phyloP scores from a whole-genome alignment of 2,888 invertebrate species.

The Gandaritis pyraliata region DNA sequence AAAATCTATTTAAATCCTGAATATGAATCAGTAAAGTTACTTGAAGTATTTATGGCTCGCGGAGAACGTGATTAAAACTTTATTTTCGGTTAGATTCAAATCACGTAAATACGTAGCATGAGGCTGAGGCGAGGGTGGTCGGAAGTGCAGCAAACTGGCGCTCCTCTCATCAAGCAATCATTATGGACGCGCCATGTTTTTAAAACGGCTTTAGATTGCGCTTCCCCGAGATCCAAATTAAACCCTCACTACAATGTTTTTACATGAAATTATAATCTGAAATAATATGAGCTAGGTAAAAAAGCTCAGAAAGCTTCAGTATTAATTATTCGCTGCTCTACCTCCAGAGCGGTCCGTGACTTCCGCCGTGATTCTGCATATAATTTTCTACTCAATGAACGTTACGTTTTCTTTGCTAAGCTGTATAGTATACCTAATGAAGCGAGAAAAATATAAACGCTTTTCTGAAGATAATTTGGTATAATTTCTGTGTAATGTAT shows the following conservation, averaged over 20 bases:
- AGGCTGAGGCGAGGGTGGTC: slow-evolving; percentile 38
- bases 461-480: slow-evolving; percentile 24
- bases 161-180: slow-evolving; percentile 78
- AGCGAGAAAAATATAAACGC: slow-evolving; percentile 35
- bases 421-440: slow-evolving; percentile 31
- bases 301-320: slow-evolving; percentile 62
- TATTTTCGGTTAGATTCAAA: slow-evolving; percentile 44
- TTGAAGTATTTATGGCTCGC: slow-evolving; percentile 36
- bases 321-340: slow-evolving; percentile 71
- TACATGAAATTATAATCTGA: slow-evolving; percentile 67
- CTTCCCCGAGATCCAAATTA: slow-evolving; percentile 74
- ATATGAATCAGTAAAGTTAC: slow-evolving; percentile 35
- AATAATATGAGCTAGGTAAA: slow-evolving; percentile 55
- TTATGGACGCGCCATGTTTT: slow-evolving; percentile 81
- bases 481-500: slow-evolving; percentile 9
- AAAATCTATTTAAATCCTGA: slow-evolving; percentile 31
- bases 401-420: slow-evolving; percentile 43
- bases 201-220: slow-evolving; percentile 76
- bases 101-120: slow-evolving; percentile 49
- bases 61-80: slow-evolving; percentile 42
- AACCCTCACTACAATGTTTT: slow-evolving; percentile 71
- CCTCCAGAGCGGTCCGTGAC: slow-evolving; percentile 64
- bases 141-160: slow-evolving; percentile 62
- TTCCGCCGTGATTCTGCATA: slow-evolving; percentile 80
- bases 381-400: slow-evolving; percentile 79